Conservation (phyloP, 1,140 invertebrate species). For the Macrocentrus cingulum region DNA sequence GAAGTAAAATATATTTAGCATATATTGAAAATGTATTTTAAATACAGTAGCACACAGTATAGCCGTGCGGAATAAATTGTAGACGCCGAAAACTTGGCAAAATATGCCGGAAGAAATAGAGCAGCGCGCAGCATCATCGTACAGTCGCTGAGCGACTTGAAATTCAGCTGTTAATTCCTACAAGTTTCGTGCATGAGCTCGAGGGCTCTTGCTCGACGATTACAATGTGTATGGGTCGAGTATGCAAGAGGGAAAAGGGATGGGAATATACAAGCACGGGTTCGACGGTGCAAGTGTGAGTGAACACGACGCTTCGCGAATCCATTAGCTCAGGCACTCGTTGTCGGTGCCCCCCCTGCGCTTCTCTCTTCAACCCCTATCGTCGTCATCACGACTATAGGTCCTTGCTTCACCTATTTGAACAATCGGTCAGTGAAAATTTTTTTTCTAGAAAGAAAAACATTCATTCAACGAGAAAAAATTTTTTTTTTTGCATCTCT, state of each 20-base stretch:
- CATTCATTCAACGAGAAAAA: no score
- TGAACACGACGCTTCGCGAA: slow-evolving; percentile 36
- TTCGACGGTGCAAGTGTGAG: slow-evolving; percentile 24
- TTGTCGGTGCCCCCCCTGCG: slow-evolving; percentile 10
- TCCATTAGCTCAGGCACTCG: slow-evolving; percentile 34
- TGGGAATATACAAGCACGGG: background rate
- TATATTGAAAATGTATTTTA: no score
- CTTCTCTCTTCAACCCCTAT: no score
- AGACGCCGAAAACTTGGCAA: no score
- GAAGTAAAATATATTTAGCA: no score
- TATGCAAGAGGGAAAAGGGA: background rate
- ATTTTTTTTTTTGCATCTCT: background rate
- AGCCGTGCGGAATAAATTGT: no score
- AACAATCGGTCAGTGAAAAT: slow-evolving; percentile 11
- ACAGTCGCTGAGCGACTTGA: no score
- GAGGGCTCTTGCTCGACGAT: slow-evolving; percentile 3
- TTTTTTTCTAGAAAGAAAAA: background rate
- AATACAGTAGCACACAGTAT: no score
- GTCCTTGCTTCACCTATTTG: no score
- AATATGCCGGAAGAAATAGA: no score
- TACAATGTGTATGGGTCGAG: slow-evolving; percentile 6
- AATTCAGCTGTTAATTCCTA: slow-evolving; percentile 19
- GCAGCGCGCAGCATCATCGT: no score
- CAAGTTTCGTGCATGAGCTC: background rate
- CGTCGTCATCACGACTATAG: no score